These are phyloP conservation scores for Zele albiditarsus DNA, from an alignment of 2,888 invertebrate genomes.

Conservation along the genomic window DNA sequence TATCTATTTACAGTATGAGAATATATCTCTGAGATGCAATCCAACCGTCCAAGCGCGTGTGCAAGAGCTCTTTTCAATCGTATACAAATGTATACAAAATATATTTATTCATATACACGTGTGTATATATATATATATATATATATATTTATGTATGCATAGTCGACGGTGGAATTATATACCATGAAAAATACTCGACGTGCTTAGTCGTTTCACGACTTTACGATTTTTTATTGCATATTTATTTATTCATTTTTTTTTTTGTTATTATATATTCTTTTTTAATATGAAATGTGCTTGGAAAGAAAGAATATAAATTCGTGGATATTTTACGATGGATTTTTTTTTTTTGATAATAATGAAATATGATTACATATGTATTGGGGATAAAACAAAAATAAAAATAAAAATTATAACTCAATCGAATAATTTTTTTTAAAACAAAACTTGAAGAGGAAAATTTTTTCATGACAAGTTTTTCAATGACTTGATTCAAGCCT, in stretches of 20 bases:
- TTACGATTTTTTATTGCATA: background rate
- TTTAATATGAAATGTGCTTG: background rate
- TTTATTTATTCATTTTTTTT: background rate
- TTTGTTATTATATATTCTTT: background rate
- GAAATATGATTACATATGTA: no score
- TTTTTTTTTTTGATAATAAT: background rate
- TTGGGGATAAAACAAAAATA: no score
- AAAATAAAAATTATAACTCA: background rate
- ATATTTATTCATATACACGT: background rate
- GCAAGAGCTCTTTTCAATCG: background rate
- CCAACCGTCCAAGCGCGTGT: background rate
- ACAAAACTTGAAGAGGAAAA: no score
- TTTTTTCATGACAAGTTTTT: no score
- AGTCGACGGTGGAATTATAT: background rate
- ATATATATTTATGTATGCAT: background rate
- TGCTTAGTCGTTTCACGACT: background rate
- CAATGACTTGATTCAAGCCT: no score
- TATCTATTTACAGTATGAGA: background rate
- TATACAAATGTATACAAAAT: constrained; percentile 1
- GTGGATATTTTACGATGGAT: background rate
- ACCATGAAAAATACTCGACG: background rate
- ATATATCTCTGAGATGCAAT: background rate
- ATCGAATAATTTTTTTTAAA: no score
- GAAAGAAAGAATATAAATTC: background rate
- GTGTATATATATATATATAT: background rate